phyloP scores from a whole-genome alignment of 2,888 invertebrate genomes.

The Cryptosula pallasiana region DNA sequence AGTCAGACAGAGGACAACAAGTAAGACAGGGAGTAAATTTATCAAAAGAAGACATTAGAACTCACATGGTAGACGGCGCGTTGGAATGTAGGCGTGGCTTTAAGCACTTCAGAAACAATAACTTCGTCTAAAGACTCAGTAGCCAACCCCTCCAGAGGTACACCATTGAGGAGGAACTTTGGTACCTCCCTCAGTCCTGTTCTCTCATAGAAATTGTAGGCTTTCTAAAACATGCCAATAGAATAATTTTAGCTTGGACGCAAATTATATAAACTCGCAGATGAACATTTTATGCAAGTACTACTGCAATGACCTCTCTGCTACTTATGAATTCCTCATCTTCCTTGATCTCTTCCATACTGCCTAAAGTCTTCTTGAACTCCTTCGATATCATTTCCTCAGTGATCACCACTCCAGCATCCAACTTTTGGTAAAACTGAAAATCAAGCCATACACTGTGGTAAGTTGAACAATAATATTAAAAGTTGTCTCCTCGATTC shows the following conservation, averaged over 20 bases:
- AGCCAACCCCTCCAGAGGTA: conserved; percentile 68
- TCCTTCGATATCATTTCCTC: neutral
- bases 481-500: too few species aligned
- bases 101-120: conserved; percentile 78
- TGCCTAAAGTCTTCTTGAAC: conserved; percentile 2
- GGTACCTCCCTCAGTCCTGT: conserved; percentile 54
- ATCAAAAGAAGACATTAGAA: too few species aligned
- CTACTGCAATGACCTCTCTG: neutral
- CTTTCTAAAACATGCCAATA: conserved; percentile 31
- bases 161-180: conserved; percentile 85
- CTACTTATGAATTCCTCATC: conserved; percentile 19
- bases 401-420: neutral
- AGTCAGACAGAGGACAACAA: too few species aligned
- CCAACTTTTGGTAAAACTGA: conserved; percentile 15
- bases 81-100: conserved; percentile 77
- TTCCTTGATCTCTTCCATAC: neutral
- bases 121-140: conserved; percentile 87
- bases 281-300: neutral
- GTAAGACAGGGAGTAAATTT: too few species aligned
- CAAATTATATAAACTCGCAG: too few species aligned
- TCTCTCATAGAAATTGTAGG: conserved; percentile 45
- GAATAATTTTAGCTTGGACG: neutral
- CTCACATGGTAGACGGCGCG: conserved; percentile 73
- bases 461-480: too few species aligned
- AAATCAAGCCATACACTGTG: too few species aligned